Percentiles rank a stretch among this genome's conserved stretches.
phyloP scores from a whole-genome alignment of 2,888 invertebrate species.

The Galerucella calmariensis region DNA sequence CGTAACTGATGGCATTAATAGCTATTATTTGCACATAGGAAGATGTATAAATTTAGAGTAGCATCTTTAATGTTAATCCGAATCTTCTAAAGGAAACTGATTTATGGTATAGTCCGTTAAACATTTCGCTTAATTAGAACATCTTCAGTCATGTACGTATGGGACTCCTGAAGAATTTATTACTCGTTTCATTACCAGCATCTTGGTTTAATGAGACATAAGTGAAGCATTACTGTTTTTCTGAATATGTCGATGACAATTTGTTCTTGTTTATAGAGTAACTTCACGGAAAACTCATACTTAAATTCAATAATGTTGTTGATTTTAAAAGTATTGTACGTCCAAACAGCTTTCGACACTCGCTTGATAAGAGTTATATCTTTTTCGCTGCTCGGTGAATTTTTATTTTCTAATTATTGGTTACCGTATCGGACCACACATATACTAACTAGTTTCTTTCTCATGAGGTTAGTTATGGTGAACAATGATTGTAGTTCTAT shows the following conservation, averaged over 20 bases:
- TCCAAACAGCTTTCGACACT: background rate
- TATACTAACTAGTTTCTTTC: background rate
- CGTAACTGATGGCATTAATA: no score
- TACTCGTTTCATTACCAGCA: conserved; percentile 47
- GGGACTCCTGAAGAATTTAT: conserved; percentile 47
- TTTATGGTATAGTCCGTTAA: conserved; percentile 36
- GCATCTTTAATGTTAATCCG: background rate
- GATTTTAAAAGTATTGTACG: background rate
- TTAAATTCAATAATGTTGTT: conserved; percentile 23
- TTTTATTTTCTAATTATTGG: background rate
- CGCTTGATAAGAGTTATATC: background rate
- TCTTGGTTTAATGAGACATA: conserved; percentile 48
- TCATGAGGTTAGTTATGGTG: no score
- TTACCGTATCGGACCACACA: background rate
- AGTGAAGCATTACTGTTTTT: conserved; percentile 34
- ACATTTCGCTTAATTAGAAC: conserved; percentile 44
- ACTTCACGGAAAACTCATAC: conserved; percentile 25
- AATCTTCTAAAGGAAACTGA: conserved; percentile 28
- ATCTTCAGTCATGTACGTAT: conserved; percentile 44
- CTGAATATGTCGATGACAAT: conserved; percentile 29
- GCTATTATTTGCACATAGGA: no score
- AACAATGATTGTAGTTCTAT: no score
- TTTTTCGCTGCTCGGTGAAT: background rate
- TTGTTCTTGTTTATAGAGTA: conserved; percentile 27
- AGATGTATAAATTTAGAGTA: background rate